phyloP scores from a whole-genome alignment of 2,888 invertebrate species.

The Tachina fera region DNA sequence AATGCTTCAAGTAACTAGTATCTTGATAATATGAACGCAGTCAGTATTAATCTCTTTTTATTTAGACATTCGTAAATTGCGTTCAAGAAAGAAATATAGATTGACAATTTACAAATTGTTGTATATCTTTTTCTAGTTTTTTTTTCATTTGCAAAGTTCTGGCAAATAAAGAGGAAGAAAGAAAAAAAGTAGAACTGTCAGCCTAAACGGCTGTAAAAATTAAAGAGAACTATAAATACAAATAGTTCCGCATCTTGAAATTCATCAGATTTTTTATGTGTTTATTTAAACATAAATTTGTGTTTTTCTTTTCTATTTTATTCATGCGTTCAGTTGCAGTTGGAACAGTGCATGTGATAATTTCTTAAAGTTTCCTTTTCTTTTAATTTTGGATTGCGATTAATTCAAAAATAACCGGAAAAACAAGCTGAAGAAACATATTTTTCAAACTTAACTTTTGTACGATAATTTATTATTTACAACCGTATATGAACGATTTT shows the following conservation, averaged over 20 bases:
- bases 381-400: conserved; percentile 21
- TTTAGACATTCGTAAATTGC: conserved; percentile 66
- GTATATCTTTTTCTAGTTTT: conserved; percentile 5
- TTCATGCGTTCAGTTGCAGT: not conserved
- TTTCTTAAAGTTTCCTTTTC: conserved; percentile 20
- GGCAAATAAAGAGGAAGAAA: not conserved
- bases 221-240: conserved; percentile 42
- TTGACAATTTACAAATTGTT: conserved; percentile 61
- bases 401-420: not conserved
- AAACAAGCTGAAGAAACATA: too few relatives aligned
- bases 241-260: conserved; percentile 15
- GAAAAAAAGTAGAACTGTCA: not conserved
- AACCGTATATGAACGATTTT: too few relatives aligned
- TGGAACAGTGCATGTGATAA: conserved; percentile 14
- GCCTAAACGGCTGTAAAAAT: conserved; percentile 23
- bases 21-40: conserved; percentile 19
- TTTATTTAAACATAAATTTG: conserved; percentile 43
- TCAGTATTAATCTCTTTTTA: conserved; percentile 47
- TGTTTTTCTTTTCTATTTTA: conserved; percentile 14
- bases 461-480: too few relatives aligned
- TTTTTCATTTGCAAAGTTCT: conserved; percentile 7
- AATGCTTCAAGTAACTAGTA: conserved; percentile 29
- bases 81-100: conserved; percentile 45
- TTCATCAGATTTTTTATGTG: conserved; percentile 12
- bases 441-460: too few relatives aligned